Base-by-base conservation (phyloP, 2,888 invertebrate genomes). In the Branchinecta sandiegonensis region DNA sequence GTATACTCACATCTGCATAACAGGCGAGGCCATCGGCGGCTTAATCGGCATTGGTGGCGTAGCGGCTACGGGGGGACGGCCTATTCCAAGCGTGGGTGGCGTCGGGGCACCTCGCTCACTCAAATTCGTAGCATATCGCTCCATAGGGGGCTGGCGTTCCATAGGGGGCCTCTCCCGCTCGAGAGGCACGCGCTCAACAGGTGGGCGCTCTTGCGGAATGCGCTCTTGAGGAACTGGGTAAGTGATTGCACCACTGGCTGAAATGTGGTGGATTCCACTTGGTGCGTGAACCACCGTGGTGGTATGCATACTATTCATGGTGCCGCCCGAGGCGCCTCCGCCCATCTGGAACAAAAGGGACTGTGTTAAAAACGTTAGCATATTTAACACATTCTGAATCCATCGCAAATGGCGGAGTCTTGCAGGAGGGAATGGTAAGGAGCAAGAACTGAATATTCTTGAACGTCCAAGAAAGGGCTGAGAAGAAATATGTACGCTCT, bases 281-380 rank as follows among this genome's bases (percentile, higher is more conserved):
- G 73, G 76, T 63, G 74, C 73, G 73, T 75, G 74, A 69, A 76
- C 72, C 72, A 76, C 71, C 72, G 77, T 72, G 72, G 75, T 73
- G 65, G 73, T 76, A 4, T 65, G 48, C 37, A 70, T 46, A 69
- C 65, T 66, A 23, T 56, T 56, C 11, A 56, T 17, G 23, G 63
- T 23, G n/a, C 63, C 63, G n/a, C 63, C 63, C 10, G 63, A 10
- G 23, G 63, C 66, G n/a, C 66, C 50, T 46, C 48, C 65, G 12
- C 47, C 14, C 65, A 48, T 63, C 14, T 65, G 8, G 1, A 65
- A 47, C 8, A 65, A 66, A 47, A 70, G 69, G 17, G 13, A 48
- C 14, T 56, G 23, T 17, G 23, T 56, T 10, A 56, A 10, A 37
- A 37, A 5, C 5, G 5, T 37, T 37, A 0, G 6, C 37, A 37